Conservation (phyloP, 2,797 vertebrate genomes). For the Falco cherrug region DNA sequence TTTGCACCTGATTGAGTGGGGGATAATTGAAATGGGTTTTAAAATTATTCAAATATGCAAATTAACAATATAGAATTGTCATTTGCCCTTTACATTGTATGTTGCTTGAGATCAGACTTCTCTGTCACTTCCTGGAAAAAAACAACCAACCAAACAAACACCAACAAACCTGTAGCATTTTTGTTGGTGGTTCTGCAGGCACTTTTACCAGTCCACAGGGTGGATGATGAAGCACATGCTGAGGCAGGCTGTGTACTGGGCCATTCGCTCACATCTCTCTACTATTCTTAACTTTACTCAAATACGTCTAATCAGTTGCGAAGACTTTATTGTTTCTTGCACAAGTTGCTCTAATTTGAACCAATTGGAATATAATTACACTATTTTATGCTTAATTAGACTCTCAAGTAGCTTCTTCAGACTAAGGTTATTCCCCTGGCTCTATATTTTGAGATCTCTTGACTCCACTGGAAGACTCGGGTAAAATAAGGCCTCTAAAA, state of each 20-base stretch:
- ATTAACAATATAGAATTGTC: accelerated
- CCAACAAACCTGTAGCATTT: not conserved
- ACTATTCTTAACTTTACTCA: not conserved
- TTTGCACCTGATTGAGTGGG: not conserved
- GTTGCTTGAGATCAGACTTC: not conserved
- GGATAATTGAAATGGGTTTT: not conserved
- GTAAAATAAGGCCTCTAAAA: not conserved
- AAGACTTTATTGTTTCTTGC: constrained; percentile 43
- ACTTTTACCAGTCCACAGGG: not conserved
- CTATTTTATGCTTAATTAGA: constrained; percentile 57
- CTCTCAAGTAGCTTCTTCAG: constrained; percentile 26
- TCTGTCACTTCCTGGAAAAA: not conserved
- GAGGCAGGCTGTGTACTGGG: not conserved
- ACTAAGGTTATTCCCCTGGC: not conserved
- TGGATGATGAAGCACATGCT: not conserved
- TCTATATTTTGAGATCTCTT: constrained; percentile 6
- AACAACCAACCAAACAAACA: not conserved
- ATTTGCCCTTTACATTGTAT: not conserved
- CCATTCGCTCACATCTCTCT: not conserved
- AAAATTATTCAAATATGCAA: not conserved
- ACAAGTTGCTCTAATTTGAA: constrained; percentile 38
- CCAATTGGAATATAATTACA: constrained; percentile 48
- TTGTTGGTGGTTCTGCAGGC: not conserved
- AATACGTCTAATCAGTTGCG: not conserved
- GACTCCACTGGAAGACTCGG: not conserved